Conservation (phyloP, 2,797 vertebrate species). For the Synaphobranchus kaupii region DNA sequence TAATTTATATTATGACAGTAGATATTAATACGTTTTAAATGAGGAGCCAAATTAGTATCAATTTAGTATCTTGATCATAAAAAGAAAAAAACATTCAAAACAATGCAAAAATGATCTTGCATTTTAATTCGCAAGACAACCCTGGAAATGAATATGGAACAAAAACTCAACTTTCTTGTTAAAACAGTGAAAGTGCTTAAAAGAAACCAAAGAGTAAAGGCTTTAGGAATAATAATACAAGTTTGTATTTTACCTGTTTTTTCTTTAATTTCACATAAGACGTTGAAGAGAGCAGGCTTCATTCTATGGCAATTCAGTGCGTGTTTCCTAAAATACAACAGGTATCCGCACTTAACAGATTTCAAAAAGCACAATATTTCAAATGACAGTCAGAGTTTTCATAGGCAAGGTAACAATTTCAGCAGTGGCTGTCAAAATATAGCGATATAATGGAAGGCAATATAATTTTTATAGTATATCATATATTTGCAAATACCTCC, state of each 20-base stretch:
- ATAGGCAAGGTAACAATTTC: neutral
- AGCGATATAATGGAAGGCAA: neutral
- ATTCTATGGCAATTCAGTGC: conserved; percentile 98
- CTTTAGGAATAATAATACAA: conserved; percentile 36
- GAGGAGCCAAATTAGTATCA: neutral
- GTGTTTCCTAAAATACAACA: conserved; percentile 86
- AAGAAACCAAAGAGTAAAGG: conserved; percentile 22
- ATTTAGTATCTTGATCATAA: neutral
- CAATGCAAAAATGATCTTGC: neutral
- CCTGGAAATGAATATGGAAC: conserved; percentile 40
- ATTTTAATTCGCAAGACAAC: conserved; percentile 25
- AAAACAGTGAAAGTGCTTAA: conserved; percentile 24
- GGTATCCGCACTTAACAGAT: conserved; percentile 23
- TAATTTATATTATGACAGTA: neutral
- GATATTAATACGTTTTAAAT: neutral
- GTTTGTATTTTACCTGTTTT: conserved; percentile 87
- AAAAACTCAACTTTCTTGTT: conserved; percentile 38
- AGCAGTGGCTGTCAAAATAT: neutral
- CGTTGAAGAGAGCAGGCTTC: conserved; percentile 98
- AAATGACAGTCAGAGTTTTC: neutral
- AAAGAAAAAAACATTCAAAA: conserved; percentile 5
- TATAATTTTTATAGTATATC: neutral
- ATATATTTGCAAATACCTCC: neutral
- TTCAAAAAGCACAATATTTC: conserved; percentile 1
- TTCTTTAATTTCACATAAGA: conserved; percentile 98